Base-by-base conservation (phyloP, 2,797 vertebrate genomes). In the Esox lucius region DNA sequence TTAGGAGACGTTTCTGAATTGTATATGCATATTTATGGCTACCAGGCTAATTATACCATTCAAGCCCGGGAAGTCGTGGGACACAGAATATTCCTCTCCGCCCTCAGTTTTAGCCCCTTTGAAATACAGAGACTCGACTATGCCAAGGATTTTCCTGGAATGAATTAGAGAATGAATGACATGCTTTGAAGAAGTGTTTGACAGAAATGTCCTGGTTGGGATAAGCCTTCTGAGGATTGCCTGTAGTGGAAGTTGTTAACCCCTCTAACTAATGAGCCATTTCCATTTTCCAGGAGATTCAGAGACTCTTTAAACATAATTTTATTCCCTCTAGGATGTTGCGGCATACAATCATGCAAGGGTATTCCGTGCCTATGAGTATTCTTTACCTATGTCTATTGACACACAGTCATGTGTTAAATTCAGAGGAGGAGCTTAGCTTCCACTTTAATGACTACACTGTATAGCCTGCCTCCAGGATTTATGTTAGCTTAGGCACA, bases 151-250 rank as follows among this genome's bases (percentile, higher is more conserved):
- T 83, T 86, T 83, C 75, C 68, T 78, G 81, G 81, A 89, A 83
- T 85, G 83, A 83, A 85, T 39, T 39, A 39, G 35, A 31, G 28
- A 31, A 31, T 31, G 28, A 39, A 5, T 39, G 77, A 74, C 80
- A 17, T 8, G 74, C 81, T 84, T 82, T 88, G 81, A 89, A 81
- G 74, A 77, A 84, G 76, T 76, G 81, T 81, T 80, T 80, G 84
- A 88, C 83, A 75, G 82, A 75, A 22, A 73, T 82, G 75, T 49
- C 4, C 82, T 79, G 83, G 48, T 28, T 33, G 75, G 69, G 83
- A 76, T 59, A 80, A 85, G 76, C 61, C 76, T 79, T 31, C 71
- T 89, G 81, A 90, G 88, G 87, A 87, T 85, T 90, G 84, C 84
- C 86, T 86, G 53, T 11, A 16, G 42, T 46, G 74, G 81, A 68